phyloP scores from a whole-genome alignment of 2,113 vertebrate genomes.

The Prionailurus viverrinus region DNA sequence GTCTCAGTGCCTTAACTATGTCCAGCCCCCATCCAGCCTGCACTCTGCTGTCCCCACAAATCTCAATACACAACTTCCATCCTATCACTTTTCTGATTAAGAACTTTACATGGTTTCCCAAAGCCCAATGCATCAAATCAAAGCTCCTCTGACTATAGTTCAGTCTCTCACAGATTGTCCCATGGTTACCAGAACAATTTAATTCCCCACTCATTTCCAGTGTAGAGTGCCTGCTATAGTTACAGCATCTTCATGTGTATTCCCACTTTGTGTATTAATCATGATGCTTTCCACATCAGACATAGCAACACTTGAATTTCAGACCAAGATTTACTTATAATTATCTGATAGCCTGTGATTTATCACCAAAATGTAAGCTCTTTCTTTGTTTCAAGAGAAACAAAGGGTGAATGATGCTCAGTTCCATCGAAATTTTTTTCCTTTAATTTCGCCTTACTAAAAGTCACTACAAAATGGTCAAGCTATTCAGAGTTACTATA shows the following conservation, averaged over 20 bases:
- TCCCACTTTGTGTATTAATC: background rate
- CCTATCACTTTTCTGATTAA: background rate
- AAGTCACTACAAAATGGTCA: background rate
- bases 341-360: background rate
- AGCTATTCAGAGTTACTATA: background rate
- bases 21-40: rapidly evolving
- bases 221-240: background rate
- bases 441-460: background rate
- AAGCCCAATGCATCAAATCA: background rate
- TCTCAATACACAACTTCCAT: background rate
- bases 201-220: background rate
- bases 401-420: background rate
- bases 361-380: background rate
- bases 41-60: background rate
- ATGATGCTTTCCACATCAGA: background rate
- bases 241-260: background rate
- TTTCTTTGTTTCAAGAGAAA: background rate
- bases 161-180: background rate
- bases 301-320: background rate
- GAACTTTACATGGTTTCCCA: background rate
- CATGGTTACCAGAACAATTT: background rate
- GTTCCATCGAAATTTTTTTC: background rate
- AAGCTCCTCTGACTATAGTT: background rate
- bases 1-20: background rate
- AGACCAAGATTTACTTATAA: background rate